These are phyloP conservation scores for Papilio polyxenes DNA, from an alignment of 1,140 invertebrate species.

Conservation along the genomic window DNA sequence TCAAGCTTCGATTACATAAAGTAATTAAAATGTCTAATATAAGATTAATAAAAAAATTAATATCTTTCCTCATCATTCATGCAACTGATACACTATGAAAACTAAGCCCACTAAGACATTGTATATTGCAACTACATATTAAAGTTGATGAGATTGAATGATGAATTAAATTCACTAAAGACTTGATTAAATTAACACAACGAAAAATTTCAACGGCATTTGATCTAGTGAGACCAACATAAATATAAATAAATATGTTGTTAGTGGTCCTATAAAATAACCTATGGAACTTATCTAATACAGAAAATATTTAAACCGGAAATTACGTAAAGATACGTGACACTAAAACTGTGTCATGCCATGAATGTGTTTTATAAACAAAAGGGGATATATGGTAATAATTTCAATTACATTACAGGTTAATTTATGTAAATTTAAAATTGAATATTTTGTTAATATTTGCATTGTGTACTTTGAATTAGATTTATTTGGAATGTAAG, in stretches of 20 bases:
- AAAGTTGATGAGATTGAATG: too few species aligned
- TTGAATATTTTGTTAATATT: neutral
- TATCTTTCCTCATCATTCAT: too few species aligned
- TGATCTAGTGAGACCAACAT: neutral
- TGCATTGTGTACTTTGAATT: too few species aligned
- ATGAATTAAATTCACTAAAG: neutral
- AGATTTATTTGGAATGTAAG: too few species aligned
- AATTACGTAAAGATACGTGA: slow-evolving; percentile 1
- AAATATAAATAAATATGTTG: neutral
- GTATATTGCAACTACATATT: too few species aligned
- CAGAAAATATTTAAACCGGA: neutral
- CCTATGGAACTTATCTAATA: neutral
- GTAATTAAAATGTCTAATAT: too few species aligned
- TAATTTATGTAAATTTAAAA: neutral
- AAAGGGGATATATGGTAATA: neutral
- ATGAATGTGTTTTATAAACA: slow-evolving; percentile 1
- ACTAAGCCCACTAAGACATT: too few species aligned
- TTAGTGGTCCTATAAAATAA: neutral
- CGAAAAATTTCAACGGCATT: neutral
- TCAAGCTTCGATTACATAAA: too few species aligned
- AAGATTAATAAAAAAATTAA: too few species aligned
- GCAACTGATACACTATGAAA: too few species aligned
- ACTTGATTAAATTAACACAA: neutral
- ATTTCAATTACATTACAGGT: neutral
- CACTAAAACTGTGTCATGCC: neutral